Base-by-base conservation (phyloP, 2,888 invertebrate genomes). In the Antitype chi region DNA sequence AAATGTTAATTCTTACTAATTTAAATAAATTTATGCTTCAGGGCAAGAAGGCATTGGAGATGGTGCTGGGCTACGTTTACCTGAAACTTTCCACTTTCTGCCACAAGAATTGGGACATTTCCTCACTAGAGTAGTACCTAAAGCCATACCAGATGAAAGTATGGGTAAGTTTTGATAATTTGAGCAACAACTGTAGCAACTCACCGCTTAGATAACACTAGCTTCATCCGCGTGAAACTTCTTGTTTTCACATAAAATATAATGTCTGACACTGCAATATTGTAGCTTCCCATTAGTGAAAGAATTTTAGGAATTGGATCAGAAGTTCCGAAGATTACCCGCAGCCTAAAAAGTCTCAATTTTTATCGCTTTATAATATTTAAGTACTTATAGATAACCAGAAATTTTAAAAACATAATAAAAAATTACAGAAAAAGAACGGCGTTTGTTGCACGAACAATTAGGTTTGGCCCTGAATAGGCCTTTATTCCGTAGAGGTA, bases 401-500 rank as follows among this genome's bases (percentile, higher is more conserved):
- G 0, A 17, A 17, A 32, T 47, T 17, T 4, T 47, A 53, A 47
- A 32, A 59, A 47, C 0, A 32, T 52, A 57, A 7, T n/a, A 23
- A 32, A 15, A 28, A 11, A 20, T 84, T 76, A 15, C 93, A 98
- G 98, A 97, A 90, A 95, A 96, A 74, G 97, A 97, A 88, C 97
- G 99, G 67, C 97, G 97, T 90, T 93, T 96, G 73, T 94, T 99
- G 13, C 99, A 99, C 91, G 96, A 97, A 83, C 97, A 97, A 85
- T 97, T 99, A 83, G 97, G 97, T 59, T 93, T 99, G 82, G 97
- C 98, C 0, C 92, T 97, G 68, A 97, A 97, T 77, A 97, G 97
- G 83, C 99, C 99, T 0, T 95, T 97, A 77, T 98, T 99, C 92
- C 97, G 98, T 74, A 97, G 97, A 89, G 97, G 97, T 5, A 99